Evolutionary conservation across 35 echinoderm and acorn worm genomes (phyloP), one percentile per base, ranked within the genome.

Genomic region (Anneissia japonica): DNA sequence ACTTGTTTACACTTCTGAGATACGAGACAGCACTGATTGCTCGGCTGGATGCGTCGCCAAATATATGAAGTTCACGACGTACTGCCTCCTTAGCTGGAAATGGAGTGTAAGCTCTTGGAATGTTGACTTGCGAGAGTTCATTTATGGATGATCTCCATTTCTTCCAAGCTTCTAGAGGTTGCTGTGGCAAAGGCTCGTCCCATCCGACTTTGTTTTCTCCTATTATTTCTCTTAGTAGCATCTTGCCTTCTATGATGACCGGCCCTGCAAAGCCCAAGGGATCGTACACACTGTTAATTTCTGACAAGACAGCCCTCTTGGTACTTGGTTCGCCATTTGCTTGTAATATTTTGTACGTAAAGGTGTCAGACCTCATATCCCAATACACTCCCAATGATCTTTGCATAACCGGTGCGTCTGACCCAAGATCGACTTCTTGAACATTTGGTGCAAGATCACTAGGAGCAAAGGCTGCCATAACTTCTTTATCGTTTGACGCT

Each of bases 241-340:
- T 45, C 16, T 16, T 45, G 4, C 40, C 40, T 16, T 45, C 4
- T 45, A 45, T 45, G 4, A 29, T 13, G 72, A 87, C 39, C 29
- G 85, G 38, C 39, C 11, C 16, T 32, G 75, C 23, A 30, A 86
- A 46, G 36, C 30, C 29, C 37, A 31, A 2, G 13, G 73, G 0
- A 23, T 26, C 36, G 29, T 78, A 73, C 36, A 87, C 34, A 35
- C 30, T 30, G 85, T 75, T 41, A 40, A 87, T 74, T 87, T 72
- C 75, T 31, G 73, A 31, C 35, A 73, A 3, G 35, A 77, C 39
- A 41, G 30, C 37, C 31, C 36, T 31, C 41, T 36, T 29, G 79
- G 75, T 37, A 16, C 19, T 46, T 19, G 31, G 14, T 17, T 17
- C 30, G 10, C 35, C 41, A n/a, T 38, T 37, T 7, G 40, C 12